Conservation (phyloP, 1,140 invertebrate genomes). For the Cyclargus thomasi region DNA sequence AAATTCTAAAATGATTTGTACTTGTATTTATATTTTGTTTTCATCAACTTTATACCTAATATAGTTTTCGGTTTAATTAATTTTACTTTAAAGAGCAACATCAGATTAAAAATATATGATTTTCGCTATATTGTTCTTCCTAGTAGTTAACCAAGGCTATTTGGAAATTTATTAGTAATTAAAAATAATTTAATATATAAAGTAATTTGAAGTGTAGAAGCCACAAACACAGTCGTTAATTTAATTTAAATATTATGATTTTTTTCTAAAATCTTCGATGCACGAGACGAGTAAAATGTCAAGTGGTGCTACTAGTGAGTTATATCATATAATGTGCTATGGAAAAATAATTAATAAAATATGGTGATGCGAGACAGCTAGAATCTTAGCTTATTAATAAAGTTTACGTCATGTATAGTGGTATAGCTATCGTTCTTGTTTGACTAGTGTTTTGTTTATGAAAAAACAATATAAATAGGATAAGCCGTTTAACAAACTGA, state of each 20-base stretch:
- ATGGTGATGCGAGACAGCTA: conserved; percentile 20
- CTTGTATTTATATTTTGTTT: no score
- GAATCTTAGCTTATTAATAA: conserved; percentile 24
- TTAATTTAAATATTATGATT: background rate
- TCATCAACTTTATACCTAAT: no score
- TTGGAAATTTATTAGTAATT: background rate
- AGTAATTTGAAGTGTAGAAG: background rate
- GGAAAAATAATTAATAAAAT: conserved; percentile 15
- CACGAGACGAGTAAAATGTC: background rate
- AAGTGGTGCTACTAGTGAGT: background rate
- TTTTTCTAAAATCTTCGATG: background rate
- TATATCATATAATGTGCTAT: background rate
- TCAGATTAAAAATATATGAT: no score
- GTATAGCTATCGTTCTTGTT: conserved; percentile 48
- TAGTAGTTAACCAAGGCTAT: background rate
- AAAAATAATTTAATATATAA: background rate
- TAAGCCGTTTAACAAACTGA: conserved; percentile 35
- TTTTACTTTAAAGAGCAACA: no score
- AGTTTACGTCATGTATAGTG: conserved; percentile 35
- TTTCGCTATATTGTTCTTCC: background rate
- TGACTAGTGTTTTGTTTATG: conserved; percentile 49
- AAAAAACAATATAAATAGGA: conserved; percentile 36
- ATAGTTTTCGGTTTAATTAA: no score
- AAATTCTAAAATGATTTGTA: no score
- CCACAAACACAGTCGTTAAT: background rate